Conservation (phyloP, 2,888 invertebrate genomes). For the Drosophila atripex region DNA sequence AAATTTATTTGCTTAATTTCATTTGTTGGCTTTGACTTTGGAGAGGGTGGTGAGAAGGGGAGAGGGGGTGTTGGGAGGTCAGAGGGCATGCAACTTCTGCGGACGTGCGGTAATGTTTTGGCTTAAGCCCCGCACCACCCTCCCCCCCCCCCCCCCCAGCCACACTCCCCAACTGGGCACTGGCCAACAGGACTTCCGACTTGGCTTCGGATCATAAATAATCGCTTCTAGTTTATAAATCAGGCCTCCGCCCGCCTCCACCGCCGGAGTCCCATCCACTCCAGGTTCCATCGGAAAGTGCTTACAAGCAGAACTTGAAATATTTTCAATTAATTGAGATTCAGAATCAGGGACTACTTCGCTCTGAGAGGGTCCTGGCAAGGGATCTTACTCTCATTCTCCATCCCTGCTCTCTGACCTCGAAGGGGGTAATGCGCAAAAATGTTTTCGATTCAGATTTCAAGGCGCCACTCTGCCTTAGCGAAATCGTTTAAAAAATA, state of each 20-base stretch:
- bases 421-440: too few species aligned
- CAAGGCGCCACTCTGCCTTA: too few species aligned
- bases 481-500: too few species aligned
- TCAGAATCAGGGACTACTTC: neutral
- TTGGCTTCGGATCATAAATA: slow-evolving; percentile 37
- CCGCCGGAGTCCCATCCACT: neutral
- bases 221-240: slow-evolving; percentile 34
- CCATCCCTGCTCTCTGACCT: too few species aligned
- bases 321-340: slow-evolving; percentile 1
- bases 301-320: neutral
- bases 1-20: slow-evolving; percentile 80
- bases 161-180: slow-evolving; percentile 35
- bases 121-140: slow-evolving; percentile 51
- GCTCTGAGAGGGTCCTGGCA: too few species aligned
- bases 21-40: slow-evolving; percentile 63
- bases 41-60: neutral
- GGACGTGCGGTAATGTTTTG: slow-evolving; percentile 69
- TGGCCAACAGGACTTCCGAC: slow-evolving; percentile 32
- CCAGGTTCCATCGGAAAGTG: neutral
- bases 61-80: slow-evolving; percentile 11
- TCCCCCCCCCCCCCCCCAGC: neutral
- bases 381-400: too few species aligned
- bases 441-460: too few species aligned
- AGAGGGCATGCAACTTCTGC: slow-evolving; percentile 27
- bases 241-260: too few species aligned